A percentile compares a stretch with the other conserved stretches of the same genome.
Conservation (phyloP, 1,140 invertebrate species). For the roundworm (Caenorhabditis elegans) region DNA sequence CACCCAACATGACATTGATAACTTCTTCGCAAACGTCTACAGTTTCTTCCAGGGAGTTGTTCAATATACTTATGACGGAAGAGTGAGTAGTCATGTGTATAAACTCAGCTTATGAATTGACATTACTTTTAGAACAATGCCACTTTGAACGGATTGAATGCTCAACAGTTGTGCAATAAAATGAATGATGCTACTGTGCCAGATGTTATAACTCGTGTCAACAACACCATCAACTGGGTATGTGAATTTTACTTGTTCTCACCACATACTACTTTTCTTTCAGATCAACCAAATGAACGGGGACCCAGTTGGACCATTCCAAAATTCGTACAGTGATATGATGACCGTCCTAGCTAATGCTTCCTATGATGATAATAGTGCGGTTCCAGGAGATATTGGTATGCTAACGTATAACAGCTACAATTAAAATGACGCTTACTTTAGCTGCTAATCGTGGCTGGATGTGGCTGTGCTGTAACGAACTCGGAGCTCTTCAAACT, state of each 20-base stretch:
- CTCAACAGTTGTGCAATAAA: not conserved
- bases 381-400: not conserved
- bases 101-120: too few species aligned
- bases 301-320: not conserved
- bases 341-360: not conserved
- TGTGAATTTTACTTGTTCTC: not conserved
- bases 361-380: not conserved
- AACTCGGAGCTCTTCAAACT: slow-evolving; percentile 50
- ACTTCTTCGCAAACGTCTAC: slow-evolving; percentile 47
- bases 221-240: slow-evolving; percentile 31
- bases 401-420: not conserved
- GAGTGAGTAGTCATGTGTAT: too few species aligned
- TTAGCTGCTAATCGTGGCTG: slow-evolving; percentile 35
- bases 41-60: slow-evolving; percentile 46
- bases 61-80: slow-evolving; percentile 50
- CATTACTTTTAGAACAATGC: slow-evolving; percentile 2
- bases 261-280: not conserved
- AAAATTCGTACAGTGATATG: slow-evolving; percentile 24
- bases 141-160: slow-evolving; percentile 31
- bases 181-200: slow-evolving; percentile 17
- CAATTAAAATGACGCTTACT: not conserved
- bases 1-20: slow-evolving; percentile 38
- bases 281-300: slow-evolving; percentile 32
- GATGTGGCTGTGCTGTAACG: slow-evolving; percentile 53
- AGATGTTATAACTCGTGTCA: slow-evolving; percentile 2